Evolutionary conservation across 2,113 vertebrate genomes (phyloP).

Genomic region (Egretta garzetta): DNA sequence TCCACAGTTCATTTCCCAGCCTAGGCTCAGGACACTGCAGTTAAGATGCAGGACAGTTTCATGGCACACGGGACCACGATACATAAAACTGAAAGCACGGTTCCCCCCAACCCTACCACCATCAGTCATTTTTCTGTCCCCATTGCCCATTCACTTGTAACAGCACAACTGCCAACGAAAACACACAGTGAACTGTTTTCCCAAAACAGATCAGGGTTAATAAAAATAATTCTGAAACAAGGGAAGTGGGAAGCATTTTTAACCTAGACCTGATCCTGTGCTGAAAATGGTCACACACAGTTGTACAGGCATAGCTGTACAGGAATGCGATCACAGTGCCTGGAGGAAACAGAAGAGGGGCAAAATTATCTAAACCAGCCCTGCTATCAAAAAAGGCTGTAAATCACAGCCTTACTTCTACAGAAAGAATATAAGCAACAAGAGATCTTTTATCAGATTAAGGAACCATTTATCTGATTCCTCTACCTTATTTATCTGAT

Average conservation of each 20-base stretch:
- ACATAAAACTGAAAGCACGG: background rate
- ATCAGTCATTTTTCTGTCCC: background rate
- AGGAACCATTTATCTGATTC: background rate
- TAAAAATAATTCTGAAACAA: background rate
- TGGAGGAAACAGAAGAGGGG: background rate
- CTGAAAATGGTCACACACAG: background rate
- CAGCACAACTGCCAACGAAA: background rate
- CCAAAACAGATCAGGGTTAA: conserved; percentile 5
- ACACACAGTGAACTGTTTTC: background rate
- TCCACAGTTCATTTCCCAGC: background rate
- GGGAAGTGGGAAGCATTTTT: background rate
- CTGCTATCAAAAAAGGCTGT: background rate
- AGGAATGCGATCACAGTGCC: background rate
- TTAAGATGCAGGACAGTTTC: background rate
- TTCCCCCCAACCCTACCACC: background rate
- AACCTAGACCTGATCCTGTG: background rate
- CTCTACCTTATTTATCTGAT: conserved; percentile 6
- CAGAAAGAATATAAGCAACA: background rate
- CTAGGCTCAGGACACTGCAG: background rate
- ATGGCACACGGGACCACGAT: background rate
- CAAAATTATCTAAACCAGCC: conserved; percentile 9
- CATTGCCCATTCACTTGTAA: background rate
- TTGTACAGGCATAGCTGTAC: background rate
- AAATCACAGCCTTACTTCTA: background rate
- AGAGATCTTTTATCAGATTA: background rate